These are phyloP conservation scores for Microplitis deprimator DNA, from an alignment of 2,888 invertebrate species.

Conservation along the genomic window DNA sequence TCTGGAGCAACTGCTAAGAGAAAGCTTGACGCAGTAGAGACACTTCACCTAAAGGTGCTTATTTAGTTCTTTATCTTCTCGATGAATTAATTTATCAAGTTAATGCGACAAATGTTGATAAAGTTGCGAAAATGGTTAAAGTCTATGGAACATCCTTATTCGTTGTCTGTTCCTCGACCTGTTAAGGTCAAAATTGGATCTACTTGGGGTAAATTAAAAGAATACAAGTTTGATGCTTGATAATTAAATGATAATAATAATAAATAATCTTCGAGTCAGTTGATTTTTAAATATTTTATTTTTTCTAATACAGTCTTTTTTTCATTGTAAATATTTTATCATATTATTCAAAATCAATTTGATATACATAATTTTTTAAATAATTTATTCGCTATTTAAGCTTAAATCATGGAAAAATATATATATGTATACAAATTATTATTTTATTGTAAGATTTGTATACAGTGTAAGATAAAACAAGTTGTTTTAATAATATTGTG, in stretches of 20 bases:
- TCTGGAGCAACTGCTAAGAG: conserved; percentile 49
- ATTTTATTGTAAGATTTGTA: not conserved
- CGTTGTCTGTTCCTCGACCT: conserved; percentile 84
- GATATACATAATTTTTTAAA: not conserved
- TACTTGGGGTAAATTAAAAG: conserved; percentile 82
- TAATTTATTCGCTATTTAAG: not conserved
- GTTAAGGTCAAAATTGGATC: conserved; percentile 88
- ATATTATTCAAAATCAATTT: not conserved
- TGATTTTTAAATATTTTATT: not conserved
- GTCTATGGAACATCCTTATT: conserved; percentile 85
- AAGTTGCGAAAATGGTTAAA: conserved; percentile 79
- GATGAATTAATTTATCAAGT: conserved; percentile 97
- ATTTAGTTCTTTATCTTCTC: conserved; percentile 91
- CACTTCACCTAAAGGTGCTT: conserved; percentile 70
- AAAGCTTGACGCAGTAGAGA: conserved; percentile 57
- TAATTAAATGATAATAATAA: not conserved
- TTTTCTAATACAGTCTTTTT: not conserved
- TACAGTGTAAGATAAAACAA: no score
- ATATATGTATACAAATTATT: not conserved
- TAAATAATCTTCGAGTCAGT: not conserved
- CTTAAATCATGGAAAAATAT: not conserved
- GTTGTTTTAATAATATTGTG: not conserved
- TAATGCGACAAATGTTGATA: conserved; percentile 73
- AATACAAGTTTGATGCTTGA: conserved; percentile 56
- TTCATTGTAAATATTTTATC: not conserved